Base-by-base conservation (phyloP, 2,888 invertebrate genomes). In the Dexiosoma caninum region DNA sequence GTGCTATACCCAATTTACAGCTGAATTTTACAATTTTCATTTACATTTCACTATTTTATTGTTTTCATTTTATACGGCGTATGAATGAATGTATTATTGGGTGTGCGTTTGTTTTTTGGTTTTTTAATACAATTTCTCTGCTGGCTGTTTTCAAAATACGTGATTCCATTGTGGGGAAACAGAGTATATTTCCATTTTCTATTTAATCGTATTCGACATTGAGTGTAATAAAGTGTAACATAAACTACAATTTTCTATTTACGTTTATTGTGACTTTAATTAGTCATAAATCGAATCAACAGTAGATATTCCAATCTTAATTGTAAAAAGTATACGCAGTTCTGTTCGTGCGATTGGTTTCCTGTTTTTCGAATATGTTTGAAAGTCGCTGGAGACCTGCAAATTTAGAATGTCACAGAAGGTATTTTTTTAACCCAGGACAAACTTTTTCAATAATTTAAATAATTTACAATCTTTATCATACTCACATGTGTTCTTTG, bases 11-110 rank as follows among this genome's bases (percentile, higher is more conserved):
- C 51, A 60, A 60, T 78, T 72, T 51, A 14, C 53, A 72, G 53
- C 60, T 72, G 71, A 66, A 72, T 60, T 78, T 71, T 72, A 53
- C 27, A 46, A 46, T 42, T 62, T 72, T 53, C 37, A 66, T n/a
- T n/a, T 66, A 46, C 46, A 7, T 64, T 37, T 27, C 46, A 35
- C 16, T 57, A 8, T 72, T 32, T 42, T 32, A 42, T 59, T 46
- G 49, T 62, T 72, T 60, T 70, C 30, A 32, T 51, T 51, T 35
- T 12, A 6, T n/a, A n/a, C n/a, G n/a, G n/a, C n/a, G n/a, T n/a
- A n/a, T n/a, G n/a, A n/a, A n/a, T n/a, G n/a, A n/a, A n/a, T n/a
- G n/a, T n/a, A n/a, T n/a, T 32, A 49, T 51, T 30, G 7, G 23
- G 23, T 35, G 16, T 46, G 8, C 6, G 3, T 23, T 44, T 69